These are phyloP conservation scores for Narcine bancroftii DNA, from an alignment of 2,113 vertebrate species.

Conservation along the genomic window DNA sequence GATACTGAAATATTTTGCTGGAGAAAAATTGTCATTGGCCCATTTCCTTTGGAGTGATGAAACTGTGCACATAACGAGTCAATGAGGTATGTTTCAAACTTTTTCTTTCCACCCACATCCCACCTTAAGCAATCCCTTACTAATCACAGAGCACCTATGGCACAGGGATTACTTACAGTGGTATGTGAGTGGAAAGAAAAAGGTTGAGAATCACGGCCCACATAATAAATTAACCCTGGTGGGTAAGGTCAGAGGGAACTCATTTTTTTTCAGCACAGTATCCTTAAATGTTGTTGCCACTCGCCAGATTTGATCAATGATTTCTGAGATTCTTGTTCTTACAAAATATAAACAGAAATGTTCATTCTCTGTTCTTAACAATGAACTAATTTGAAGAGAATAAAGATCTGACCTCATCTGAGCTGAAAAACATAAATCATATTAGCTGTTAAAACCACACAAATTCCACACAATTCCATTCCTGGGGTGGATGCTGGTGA, in stretches of 20 bases:
- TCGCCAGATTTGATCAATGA: not conserved
- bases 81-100: too few species aligned
- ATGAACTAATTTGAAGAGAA: not conserved
- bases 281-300: not conserved
- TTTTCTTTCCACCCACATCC: too few species aligned
- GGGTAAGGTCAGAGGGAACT: not conserved
- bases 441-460: not conserved
- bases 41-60: too few species aligned
- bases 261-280: not conserved
- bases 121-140: too few species aligned
- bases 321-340: not conserved
- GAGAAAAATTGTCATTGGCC: too few species aligned
- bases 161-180: too few species aligned
- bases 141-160: too few species aligned
- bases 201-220: too few species aligned
- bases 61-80: too few species aligned
- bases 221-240: not conserved
- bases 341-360: not conserved
- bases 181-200: too few species aligned
- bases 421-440: not conserved
- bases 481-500: not conserved
- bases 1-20: too few species aligned
- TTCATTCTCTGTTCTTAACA: not conserved
- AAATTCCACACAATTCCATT: not conserved
- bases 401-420: not conserved